phyloP scores from a whole-genome alignment of 2,888 invertebrate species.

The Tetanocera ferruginea region DNA sequence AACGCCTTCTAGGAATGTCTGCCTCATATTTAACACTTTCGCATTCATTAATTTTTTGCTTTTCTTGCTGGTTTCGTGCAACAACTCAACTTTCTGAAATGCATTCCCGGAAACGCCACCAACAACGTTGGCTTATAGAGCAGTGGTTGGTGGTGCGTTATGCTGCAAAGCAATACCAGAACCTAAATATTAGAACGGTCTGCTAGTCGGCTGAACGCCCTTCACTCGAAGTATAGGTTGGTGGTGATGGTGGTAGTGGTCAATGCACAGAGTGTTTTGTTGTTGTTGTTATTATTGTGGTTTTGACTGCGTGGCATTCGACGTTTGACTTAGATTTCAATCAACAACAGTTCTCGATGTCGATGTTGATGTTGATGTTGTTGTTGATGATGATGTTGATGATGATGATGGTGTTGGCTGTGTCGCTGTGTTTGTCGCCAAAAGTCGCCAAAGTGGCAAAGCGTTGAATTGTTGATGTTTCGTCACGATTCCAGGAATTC shows the following conservation, averaged over 20 bases:
- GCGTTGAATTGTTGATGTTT: conserved; percentile 58
- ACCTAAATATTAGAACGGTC: too few species aligned
- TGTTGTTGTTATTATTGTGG: conserved; percentile 5
- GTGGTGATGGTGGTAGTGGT: conserved; percentile 21
- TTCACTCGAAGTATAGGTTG: background rate
- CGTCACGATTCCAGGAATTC: conserved; percentile 66
- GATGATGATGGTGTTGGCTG: conserved; percentile 4
- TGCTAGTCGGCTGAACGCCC: too few species aligned
- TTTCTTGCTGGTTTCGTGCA: background rate
- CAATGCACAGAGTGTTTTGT: conserved; percentile 9
- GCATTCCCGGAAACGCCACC: conserved; percentile 46
- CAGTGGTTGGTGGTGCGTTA: background rate
- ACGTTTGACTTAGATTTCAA: conserved; percentile 42
- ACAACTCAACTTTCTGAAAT: conserved; percentile 38
- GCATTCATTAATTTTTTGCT: conserved; percentile 38
- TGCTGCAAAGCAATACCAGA: background rate
- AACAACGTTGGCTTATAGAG: conserved; percentile 8
- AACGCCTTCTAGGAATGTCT: conserved; percentile 42
- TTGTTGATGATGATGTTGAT: background rate
- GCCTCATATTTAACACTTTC: conserved; percentile 47
- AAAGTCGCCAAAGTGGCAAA: conserved; percentile 32
- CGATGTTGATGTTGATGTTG: conserved; percentile 10
- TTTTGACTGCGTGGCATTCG: background rate
- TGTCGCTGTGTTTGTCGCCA: conserved; percentile 43
- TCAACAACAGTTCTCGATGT: conserved; percentile 25